A percentile compares a stretch with the other conserved stretches of the same genome.
Evolutionary conservation across 2,113 vertebrate genomes (phyloP).

Genomic region (Dipodomys ordii): DNA sequence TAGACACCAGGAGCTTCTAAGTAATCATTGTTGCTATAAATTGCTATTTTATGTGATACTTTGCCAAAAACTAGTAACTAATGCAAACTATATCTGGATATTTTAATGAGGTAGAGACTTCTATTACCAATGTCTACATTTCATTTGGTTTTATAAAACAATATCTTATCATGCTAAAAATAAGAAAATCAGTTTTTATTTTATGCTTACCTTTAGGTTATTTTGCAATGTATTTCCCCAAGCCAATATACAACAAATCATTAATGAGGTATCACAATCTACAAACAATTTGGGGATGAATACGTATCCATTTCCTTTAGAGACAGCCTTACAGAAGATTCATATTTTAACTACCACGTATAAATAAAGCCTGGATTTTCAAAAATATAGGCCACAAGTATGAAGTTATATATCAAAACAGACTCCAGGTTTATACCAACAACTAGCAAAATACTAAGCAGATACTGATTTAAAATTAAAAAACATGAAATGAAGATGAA

Average conservation of each 20-base stretch:
- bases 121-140: background rate
- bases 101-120: background rate
- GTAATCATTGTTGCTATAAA: background rate
- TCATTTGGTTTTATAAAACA: background rate
- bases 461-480: conserved; percentile 56
- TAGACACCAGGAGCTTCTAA: background rate
- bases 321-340: conserved; percentile 7
- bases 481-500: conserved; percentile 9
- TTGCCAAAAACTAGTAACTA: background rate
- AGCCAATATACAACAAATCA: background rate
- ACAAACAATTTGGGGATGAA: conserved; percentile 24
- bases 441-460: background rate
- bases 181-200: background rate
- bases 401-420: conserved; percentile 43
- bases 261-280: background rate
- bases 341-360: conserved; percentile 25
- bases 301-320: background rate
- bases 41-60: background rate
- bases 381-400: conserved; percentile 62
- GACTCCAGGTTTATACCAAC: background rate
- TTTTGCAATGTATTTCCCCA: background rate
- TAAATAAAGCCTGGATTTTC: conserved; percentile 55
- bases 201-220: background rate
- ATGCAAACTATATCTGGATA: background rate
- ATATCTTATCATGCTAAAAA: background rate